Evolutionary conservation across 2,113 vertebrate species (phyloP).

Genomic region (Centrocercus urophasianus): DNA sequence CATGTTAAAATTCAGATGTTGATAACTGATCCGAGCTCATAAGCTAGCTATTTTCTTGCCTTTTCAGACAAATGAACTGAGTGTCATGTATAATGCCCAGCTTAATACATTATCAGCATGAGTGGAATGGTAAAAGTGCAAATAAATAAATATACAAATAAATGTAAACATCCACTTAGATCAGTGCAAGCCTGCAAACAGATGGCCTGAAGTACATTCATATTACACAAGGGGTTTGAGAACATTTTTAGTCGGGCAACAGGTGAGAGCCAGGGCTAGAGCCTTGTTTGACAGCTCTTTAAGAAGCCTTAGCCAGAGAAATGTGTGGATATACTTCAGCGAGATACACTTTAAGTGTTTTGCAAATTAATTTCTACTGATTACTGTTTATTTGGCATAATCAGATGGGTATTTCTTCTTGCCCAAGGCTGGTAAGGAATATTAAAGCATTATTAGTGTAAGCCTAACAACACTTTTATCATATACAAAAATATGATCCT

Average conservation of each 20-base stretch:
- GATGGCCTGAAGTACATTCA: neutral
- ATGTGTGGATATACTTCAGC: neutral
- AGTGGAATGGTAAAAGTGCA: neutral
- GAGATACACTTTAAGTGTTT: neutral
- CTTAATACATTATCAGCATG: neutral
- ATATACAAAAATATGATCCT: constrained; percentile 40
- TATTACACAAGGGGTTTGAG: neutral
- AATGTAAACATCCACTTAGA: neutral
- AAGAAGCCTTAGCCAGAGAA: neutral
- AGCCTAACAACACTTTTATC: constrained; percentile 35
- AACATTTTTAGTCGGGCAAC: neutral
- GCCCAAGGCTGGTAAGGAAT: constrained; percentile 18
- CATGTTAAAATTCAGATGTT: neutral
- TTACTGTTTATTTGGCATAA: constrained; percentile 61
- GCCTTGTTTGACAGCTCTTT: neutral
- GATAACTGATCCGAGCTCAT: neutral
- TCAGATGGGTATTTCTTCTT: constrained; percentile 33
- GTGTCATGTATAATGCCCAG: neutral
- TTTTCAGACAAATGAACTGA: neutral
- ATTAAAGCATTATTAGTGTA: constrained; percentile 32
- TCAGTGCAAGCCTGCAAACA: neutral
- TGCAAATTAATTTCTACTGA: constrained; percentile 59
- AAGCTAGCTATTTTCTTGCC: neutral
- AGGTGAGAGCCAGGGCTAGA: neutral
- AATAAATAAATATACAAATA: neutral